Evolutionary conservation across 1,140 invertebrate species (phyloP).

Genomic region (Drosophila triauraria): DNA sequence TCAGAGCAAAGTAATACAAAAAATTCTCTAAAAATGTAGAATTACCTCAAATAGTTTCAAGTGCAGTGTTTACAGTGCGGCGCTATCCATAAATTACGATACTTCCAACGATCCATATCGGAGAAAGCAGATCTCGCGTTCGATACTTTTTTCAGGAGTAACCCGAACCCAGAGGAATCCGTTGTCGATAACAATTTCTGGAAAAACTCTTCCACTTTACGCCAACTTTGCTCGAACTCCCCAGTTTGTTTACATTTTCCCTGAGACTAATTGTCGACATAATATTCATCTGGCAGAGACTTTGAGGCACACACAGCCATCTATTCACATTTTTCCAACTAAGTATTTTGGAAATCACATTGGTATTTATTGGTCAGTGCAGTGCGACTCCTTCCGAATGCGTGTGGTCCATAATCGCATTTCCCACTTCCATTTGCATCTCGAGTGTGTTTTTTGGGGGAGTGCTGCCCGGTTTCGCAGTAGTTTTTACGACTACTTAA

Average conservation of each 20-base stretch:
- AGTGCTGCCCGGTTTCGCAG: slow-evolving; percentile 40
- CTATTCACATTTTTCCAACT: slow-evolving; percentile 5
- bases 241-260: slow-evolving; percentile 62
- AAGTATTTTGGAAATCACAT: slow-evolving; percentile 49
- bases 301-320: slow-evolving; percentile 36
- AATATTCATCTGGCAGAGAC: slow-evolving; percentile 44
- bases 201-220: slow-evolving; percentile 48
- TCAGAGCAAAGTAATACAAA: rapidly evolving
- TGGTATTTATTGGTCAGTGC: slow-evolving; percentile 37
- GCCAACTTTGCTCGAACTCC: background rate
- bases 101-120: slow-evolving; percentile 25
- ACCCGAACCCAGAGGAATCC: slow-evolving; percentile 59
- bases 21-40: too few relatives aligned
- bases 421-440: slow-evolving; percentile 50
- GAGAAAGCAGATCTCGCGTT: slow-evolving; percentile 43
- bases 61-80: slow-evolving; percentile 76
- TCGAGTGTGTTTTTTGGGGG: slow-evolving; percentile 24
- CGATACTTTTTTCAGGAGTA: slow-evolving; percentile 29
- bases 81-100: slow-evolving; percentile 77
- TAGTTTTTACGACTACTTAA: slow-evolving; percentile 58
- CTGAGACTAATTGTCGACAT: slow-evolving; percentile 72
- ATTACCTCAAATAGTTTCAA: rapidly evolving
- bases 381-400: background rate
- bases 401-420: slow-evolving; percentile 38
- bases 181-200: slow-evolving; percentile 71